Percentiles rank a stretch among this genome's conserved stretches.
These are phyloP conservation scores for Drosophila neotestacea DNA, from an alignment of 2,888 invertebrate genomes.

Conservation along the genomic window DNA sequence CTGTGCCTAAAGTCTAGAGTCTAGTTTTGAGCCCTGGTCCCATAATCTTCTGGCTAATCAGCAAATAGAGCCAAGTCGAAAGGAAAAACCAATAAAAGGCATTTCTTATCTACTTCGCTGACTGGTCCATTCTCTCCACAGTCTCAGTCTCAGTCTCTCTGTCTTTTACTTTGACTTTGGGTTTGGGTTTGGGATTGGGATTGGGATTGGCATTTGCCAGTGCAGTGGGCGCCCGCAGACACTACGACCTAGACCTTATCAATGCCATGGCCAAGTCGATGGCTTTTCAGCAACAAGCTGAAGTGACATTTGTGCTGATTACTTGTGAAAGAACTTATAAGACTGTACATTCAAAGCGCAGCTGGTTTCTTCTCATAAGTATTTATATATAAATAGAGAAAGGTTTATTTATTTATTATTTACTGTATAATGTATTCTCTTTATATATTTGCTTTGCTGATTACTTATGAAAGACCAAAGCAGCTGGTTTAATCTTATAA, in stretches of 20 bases:
- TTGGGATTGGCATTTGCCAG: constrained; percentile 19
- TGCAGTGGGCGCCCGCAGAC: constrained; percentile 67
- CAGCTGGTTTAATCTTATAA: not conserved
- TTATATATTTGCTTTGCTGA: too few species aligned
- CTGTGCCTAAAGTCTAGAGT: constrained; percentile 25
- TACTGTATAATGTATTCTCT: not conserved
- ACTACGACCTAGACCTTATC: constrained; percentile 68
- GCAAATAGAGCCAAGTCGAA: constrained; percentile 60
- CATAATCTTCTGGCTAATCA: constrained; percentile 73
- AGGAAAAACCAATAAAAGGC: constrained; percentile 76
- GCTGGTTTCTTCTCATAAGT: constrained; percentile 6
- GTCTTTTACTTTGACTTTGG: not conserved
- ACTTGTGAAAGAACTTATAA: constrained; percentile 1
- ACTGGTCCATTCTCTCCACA: constrained; percentile 12
- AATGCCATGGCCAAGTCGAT: constrained; percentile 43
- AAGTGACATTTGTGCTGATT: constrained; percentile 60
- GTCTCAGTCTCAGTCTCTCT: constrained; percentile 13
- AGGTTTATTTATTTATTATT: not conserved
- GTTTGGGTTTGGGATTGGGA: constrained; percentile 18
- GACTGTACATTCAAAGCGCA: constrained; percentile 16
- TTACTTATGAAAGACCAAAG: too few species aligned
- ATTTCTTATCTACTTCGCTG: constrained; percentile 65
- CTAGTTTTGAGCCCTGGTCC: constrained; percentile 30
- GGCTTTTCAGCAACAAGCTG: constrained; percentile 32
- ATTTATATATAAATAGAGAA: constrained; percentile 7